A percentile compares a stretch with the other conserved stretches of the same genome.
These are phyloP conservation scores for Notiomystis cincta DNA, from an alignment of 2,113 vertebrate genomes.

Conservation along the genomic window DNA sequence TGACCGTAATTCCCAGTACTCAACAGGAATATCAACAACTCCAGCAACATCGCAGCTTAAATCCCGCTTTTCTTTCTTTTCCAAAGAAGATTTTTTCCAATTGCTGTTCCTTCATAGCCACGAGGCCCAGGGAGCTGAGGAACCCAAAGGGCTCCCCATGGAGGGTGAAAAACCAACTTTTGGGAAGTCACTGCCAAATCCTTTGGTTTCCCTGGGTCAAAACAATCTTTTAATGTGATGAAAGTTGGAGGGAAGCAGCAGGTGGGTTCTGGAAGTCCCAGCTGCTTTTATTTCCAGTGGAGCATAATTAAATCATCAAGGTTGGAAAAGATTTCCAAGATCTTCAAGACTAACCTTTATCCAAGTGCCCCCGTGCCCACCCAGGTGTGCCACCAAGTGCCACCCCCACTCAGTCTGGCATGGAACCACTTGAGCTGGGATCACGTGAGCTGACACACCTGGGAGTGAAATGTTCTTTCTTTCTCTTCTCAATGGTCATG, in stretches of 20 bases:
- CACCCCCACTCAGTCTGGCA: background rate
- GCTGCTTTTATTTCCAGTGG: background rate
- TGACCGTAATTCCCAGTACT: background rate
- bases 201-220: background rate
- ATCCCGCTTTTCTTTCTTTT: background rate
- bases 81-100: background rate
- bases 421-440: background rate
- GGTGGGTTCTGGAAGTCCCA: background rate
- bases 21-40: background rate
- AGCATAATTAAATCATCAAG: background rate
- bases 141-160: background rate
- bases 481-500: accelerated
- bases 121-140: background rate
- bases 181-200: background rate
- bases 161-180: background rate
- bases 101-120: background rate
- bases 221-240: background rate
- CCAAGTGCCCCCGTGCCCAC: background rate
- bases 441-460: background rate
- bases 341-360: background rate
- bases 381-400: background rate
- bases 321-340: background rate
- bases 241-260: background rate
- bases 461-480: background rate
- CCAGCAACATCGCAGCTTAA: background rate